Conservation (phyloP, 2,888 invertebrate species). For the Ormyrus rosae region DNA sequence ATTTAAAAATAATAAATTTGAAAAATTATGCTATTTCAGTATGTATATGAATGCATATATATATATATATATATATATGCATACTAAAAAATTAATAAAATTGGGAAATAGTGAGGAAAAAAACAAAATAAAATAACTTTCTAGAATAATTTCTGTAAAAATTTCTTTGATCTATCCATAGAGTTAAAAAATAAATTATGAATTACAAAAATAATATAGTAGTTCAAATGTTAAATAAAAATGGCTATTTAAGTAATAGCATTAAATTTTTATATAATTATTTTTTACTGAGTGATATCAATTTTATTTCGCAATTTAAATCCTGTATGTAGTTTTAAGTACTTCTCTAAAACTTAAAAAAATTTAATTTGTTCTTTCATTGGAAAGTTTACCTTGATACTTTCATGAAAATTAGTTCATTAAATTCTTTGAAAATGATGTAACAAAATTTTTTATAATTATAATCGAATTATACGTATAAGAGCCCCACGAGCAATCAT, state of each 20-base stretch:
- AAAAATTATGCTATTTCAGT: too few relatives aligned
- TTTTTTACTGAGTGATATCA: background rate
- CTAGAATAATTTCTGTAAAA: too few relatives aligned
- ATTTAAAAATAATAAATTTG: too few relatives aligned
- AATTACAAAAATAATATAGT: background rate
- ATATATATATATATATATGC: too few relatives aligned
- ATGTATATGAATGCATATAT: too few relatives aligned
- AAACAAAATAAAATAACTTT: too few relatives aligned
- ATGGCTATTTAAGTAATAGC: background rate
- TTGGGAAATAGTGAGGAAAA: too few relatives aligned
- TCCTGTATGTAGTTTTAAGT: too few relatives aligned
- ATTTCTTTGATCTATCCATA: too few relatives aligned
- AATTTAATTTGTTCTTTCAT: constrained; percentile 50
- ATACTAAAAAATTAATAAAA: too few relatives aligned
- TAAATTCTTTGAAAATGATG: constrained; percentile 13
- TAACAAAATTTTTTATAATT: constrained; percentile 39
- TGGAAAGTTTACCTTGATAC: constrained; percentile 42
- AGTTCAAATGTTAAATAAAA: background rate
- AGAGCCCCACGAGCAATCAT: constrained; percentile 58
- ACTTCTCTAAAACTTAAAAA: constrained; percentile 9
- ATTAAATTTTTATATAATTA: background rate
- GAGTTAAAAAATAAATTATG: too few relatives aligned
- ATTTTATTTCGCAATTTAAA: background rate
- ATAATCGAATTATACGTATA: constrained; percentile 35
- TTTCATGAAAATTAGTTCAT: constrained; percentile 27